phyloP scores from a whole-genome alignment of 2,797 vertebrate genomes.

The Xenops minutus region DNA sequence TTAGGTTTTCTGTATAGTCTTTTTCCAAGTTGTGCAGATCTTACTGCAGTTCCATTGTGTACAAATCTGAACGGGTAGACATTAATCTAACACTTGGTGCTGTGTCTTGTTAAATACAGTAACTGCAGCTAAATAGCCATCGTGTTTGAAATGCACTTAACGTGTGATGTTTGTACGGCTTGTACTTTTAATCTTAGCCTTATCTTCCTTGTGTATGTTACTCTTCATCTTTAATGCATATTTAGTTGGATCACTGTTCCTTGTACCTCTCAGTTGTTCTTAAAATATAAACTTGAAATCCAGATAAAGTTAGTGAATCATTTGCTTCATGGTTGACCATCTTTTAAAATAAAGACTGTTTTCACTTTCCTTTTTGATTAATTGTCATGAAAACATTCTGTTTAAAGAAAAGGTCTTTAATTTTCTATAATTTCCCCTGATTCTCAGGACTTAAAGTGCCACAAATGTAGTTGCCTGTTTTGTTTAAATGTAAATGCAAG shows the following conservation, averaged over 20 bases:
- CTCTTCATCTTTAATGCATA: neutral
- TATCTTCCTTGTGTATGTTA: neutral
- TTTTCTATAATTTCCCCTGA: neutral
- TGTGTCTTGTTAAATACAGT: neutral
- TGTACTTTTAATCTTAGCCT: neutral
- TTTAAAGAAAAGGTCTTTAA: neutral
- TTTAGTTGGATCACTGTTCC: neutral
- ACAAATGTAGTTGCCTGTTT: neutral
- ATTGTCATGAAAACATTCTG: neutral
- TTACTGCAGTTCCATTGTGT: accelerated
- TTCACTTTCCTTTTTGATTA: neutral
- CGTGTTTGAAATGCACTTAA: neutral
- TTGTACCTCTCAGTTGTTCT: neutral
- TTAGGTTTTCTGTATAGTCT: neutral
- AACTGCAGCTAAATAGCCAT: neutral
- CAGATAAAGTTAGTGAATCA: neutral
- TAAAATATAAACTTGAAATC: neutral
- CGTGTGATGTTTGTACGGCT: neutral
- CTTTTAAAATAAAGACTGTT: neutral
- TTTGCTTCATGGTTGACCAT: neutral
- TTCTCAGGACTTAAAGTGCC: neutral
- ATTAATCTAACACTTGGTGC: neutral
- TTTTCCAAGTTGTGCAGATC: neutral
- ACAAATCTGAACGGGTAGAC: neutral
- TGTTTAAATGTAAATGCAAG: neutral